These are phyloP conservation scores for Pleuronectes platessa DNA, from an alignment of 2,113 vertebrate species.

Conservation along the genomic window DNA sequence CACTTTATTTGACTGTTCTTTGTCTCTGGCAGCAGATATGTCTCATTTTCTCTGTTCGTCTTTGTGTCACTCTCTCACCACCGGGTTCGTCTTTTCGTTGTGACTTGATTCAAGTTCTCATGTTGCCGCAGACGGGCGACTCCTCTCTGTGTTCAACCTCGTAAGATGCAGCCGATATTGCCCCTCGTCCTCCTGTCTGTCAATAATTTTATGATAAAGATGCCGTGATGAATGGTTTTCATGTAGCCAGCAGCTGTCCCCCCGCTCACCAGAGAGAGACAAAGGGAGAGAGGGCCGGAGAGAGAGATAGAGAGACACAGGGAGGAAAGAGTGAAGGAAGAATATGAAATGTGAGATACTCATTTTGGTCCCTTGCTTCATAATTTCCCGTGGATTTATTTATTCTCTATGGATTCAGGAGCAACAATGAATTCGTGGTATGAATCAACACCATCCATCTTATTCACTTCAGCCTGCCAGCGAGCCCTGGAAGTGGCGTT, in stretches of 20 bases:
- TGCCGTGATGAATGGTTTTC: conserved; percentile 79
- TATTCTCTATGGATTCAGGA: conserved; percentile 74
- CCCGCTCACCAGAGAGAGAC: conserved; percentile 42
- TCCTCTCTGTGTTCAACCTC: conserved; percentile 63
- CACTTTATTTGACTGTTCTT: conserved; percentile 64
- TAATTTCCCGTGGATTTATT: conserved; percentile 77
- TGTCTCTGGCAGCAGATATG: conserved; percentile 20
- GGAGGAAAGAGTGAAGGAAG: conserved; percentile 50
- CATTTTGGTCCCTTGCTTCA: conserved; percentile 76
- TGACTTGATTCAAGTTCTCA: conserved; percentile 14
- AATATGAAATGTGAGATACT: conserved; percentile 77
- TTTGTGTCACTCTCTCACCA: neutral
- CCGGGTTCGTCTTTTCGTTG: conserved; percentile 3
- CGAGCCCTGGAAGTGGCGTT: conserved; percentile 60
- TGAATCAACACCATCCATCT: conserved; percentile 82
- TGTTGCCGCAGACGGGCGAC: conserved; percentile 41
- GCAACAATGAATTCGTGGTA: conserved; percentile 75
- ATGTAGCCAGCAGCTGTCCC: conserved; percentile 74
- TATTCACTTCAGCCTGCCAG: conserved; percentile 73
- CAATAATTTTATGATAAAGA: conserved; percentile 77
- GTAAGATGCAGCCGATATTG: conserved; percentile 59
- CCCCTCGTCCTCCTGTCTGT: conserved; percentile 59
- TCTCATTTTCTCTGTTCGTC: conserved; percentile 12
- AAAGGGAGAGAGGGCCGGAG: conserved; percentile 23
- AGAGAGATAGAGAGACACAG: conserved; percentile 21